Conservation (phyloP, 2,797 vertebrate genomes). For the Micropoecilia bifurca region DNA sequence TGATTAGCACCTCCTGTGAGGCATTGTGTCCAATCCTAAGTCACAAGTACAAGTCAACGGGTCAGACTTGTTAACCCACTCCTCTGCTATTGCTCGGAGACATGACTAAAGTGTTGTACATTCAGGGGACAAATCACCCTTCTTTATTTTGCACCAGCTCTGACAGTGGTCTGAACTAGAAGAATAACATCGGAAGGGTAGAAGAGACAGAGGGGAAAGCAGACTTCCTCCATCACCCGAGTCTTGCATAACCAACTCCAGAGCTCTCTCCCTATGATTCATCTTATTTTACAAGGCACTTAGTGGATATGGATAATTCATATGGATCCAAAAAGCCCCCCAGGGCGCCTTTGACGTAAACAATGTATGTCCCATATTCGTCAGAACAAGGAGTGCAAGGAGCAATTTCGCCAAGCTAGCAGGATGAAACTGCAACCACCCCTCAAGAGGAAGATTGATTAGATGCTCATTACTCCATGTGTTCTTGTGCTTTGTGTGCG, state of each 20-base stretch:
- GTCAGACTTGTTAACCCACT: not conserved
- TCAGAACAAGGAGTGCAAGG: constrained; percentile 57
- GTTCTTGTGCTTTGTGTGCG: constrained; percentile 17
- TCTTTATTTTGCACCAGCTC: constrained; percentile 28
- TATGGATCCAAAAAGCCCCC: constrained; percentile 65
- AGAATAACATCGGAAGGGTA: constrained; percentile 27
- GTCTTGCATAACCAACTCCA: constrained; percentile 57
- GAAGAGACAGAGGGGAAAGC: not conserved
- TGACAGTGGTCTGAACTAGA: constrained; percentile 23
- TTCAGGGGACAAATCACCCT: constrained; percentile 2
- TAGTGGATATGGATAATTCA: constrained; percentile 78
- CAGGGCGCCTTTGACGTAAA: constrained; percentile 70
- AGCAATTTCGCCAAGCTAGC: constrained; percentile 47
- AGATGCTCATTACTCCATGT: constrained; percentile 57
- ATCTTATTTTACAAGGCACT: constrained; percentile 74
- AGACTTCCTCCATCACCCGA: constrained; percentile 6
- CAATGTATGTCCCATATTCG: constrained; percentile 70
- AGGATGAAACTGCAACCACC: constrained; percentile 56
- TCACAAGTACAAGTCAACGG: constrained; percentile 41
- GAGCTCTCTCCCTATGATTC: constrained; percentile 64
- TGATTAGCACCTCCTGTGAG: constrained; percentile 32
- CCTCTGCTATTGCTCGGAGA: constrained; percentile 2
- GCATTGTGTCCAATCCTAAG: constrained; percentile 7
- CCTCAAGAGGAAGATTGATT: constrained; percentile 68
- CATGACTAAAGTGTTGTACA: not conserved